Percentiles rank a stretch among this genome's conserved stretches.
Evolutionary conservation across 2,797 vertebrate genomes (phyloP).

Genomic region (Liparis tanakae): DNA sequence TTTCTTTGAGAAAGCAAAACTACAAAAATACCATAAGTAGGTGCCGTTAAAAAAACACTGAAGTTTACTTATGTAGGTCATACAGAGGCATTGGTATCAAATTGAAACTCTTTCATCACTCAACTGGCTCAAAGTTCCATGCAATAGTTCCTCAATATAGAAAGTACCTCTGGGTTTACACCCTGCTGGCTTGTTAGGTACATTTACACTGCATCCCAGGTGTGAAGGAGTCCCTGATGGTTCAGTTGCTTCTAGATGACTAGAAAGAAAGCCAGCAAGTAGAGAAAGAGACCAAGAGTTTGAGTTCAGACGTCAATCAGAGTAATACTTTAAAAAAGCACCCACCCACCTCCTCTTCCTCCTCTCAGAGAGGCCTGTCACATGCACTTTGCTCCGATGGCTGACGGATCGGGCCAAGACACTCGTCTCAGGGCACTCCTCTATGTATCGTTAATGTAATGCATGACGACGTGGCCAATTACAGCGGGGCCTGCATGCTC

Average conservation of each 20-base stretch:
- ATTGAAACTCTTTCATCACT: neutral
- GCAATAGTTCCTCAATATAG: neutral
- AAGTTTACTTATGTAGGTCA: neutral
- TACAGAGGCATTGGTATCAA: neutral
- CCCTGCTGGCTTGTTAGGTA: neutral
- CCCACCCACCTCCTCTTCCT: constrained; percentile 54
- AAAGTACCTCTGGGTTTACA: constrained; percentile 6
- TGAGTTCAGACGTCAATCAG: constrained; percentile 70
- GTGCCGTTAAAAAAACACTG: no score
- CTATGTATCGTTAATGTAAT: constrained; percentile 93
- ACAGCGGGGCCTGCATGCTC: constrained; percentile 87
- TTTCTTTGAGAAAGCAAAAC: no score
- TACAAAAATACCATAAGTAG: no score
- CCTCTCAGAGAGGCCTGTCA: constrained; percentile 73
- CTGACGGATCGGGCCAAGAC: constrained; percentile 90
- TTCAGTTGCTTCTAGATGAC: constrained; percentile 35
- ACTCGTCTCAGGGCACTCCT: constrained; percentile 91
- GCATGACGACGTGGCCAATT: constrained; percentile 93
- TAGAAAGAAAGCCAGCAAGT: constrained; percentile 35
- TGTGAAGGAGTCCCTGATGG: constrained; percentile 36
- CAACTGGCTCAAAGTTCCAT: neutral
- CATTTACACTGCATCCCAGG: constrained; percentile 12
- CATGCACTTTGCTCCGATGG: constrained; percentile 85
- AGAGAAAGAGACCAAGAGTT: constrained; percentile 48
- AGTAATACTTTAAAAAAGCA: constrained; percentile 72